Base-by-base conservation (phyloP, 2,113 vertebrate genomes). In the Peromyscus maniculatus region DNA sequence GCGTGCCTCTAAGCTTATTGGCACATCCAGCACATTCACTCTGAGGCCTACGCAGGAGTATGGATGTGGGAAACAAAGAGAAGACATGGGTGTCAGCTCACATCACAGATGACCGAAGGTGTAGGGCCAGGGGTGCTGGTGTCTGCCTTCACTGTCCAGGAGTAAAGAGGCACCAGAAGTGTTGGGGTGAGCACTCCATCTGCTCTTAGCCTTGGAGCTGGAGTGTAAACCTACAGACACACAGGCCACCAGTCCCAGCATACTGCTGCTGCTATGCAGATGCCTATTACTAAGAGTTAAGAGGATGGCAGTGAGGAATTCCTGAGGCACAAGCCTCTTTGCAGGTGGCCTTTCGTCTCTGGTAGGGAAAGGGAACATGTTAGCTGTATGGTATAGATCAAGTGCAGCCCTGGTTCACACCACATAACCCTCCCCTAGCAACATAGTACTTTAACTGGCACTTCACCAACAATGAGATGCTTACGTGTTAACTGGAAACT, bases 1-100 rank as follows among this genome's bases (percentile, higher is more conserved):
- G 0, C 10, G 28, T 52, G 21, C 62, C 78, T 94, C 69, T 80
- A 89, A 92, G 94, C 93, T 89, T 93, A 95, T 7, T 28, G 36
- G 84, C 52, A 92, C 0, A 71, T 31, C 79, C 79, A 46, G 33
- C 91, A 87, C 77, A 31, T 71, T 93, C 89, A 87, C 79, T 74
- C 96, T 78, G 55, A 96, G 80, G 94, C 19, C 88, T 69, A 26
- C 66, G 43, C 3, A 43, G 77, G 84, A 71, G 22, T 22, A 74
- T n/a, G 87, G 36, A 39, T 19, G 6, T 10, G 46, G 62, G 59
- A 91, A 94, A 77, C 33, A 71, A 96, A 57, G 0, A 33, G 55
- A 72, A 95, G 64, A 31, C n/a, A 36, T 26, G 49, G 64, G 3
- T 16, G 33, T 86, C 39, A 93, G 93, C 11, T 67, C 36, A 62